Evolutionary conservation across 2,797 vertebrate genomes (phyloP), one percentile per base, ranked within the genome.

Genomic region (Phataginus tricuspis): DNA sequence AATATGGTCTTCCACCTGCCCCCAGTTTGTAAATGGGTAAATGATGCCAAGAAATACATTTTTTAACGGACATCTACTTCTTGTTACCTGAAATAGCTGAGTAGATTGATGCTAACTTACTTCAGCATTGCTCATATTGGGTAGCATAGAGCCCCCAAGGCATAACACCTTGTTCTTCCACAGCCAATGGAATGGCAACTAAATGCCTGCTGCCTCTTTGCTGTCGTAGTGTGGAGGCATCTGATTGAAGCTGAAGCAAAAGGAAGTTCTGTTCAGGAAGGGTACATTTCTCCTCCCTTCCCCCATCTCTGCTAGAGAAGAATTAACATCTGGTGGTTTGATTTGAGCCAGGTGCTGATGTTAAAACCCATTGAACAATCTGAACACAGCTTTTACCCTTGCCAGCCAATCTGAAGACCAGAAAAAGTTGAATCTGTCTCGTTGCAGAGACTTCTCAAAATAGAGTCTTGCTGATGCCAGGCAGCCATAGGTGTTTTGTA

Each of bases 21-120:
- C 90, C 78, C 87, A 96, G 71, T 95, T 96, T 96, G 63, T 75
- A 86, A 91, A 97, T 95, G 90, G 63, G 86, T 64, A 95, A 95
- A 79, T 86, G 79, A 91, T 75, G 27, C 94, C 84, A 97, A 87
- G 68, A 88, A 87, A 27, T 89, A 57, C 78, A 61, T 94, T 87
- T 94, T 92, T 31, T 94, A 87, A 87, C 79, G 84, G 88, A 68
- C 29, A 78, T 45, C 72, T 75, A 88, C 42, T 96, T 98, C 91
- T 93, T 95, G 16, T 88, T 82, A 49, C 77, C 69, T 31, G 59
- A 96, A 96, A 92, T 92, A 95, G 55, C 93, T 72, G 4, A 74
- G 49, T 77, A 90, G 39, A 93, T 82, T 93, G 89, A 39, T 91
- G 61, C 45, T 86, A 84, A 84, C 74, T 90, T 78, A 94, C 95